These are phyloP conservation scores for Tetrapedia diversipes DNA, from an alignment of 2,888 invertebrate species.

Conservation along the genomic window DNA sequence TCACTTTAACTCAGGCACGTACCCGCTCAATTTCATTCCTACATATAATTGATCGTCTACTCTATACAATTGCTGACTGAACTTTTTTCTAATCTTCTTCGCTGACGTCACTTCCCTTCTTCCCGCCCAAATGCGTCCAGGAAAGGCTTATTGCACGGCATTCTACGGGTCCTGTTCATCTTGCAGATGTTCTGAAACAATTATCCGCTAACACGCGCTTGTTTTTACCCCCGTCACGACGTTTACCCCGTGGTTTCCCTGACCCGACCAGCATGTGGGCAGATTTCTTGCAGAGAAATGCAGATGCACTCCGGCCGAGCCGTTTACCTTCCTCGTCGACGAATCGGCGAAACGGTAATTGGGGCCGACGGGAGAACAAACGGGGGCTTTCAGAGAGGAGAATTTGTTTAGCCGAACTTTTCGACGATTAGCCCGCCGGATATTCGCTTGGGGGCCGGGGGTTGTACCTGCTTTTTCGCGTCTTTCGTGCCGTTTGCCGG, in stretches of 20 bases:
- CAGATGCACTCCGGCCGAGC: neutral
- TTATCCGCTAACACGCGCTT: too few relatives aligned
- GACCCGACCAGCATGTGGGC: neutral
- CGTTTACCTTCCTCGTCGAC: slow-evolving; percentile 3
- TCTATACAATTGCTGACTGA: too few relatives aligned
- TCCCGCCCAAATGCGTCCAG: too few relatives aligned
- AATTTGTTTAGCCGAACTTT: slow-evolving; percentile 51
- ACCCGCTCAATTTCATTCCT: too few relatives aligned
- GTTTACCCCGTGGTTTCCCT: slow-evolving; percentile 12
- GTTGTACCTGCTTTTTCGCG: neutral
- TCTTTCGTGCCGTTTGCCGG: neutral
- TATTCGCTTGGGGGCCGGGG: neutral
- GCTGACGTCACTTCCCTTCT: too few relatives aligned
- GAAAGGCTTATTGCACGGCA: too few relatives aligned
- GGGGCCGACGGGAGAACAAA: slow-evolving; percentile 42
- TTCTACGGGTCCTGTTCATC: too few relatives aligned
- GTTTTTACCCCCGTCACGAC: neutral
- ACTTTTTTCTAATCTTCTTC: too few relatives aligned
- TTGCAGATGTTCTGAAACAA: too few relatives aligned
- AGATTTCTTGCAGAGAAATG: slow-evolving; percentile 29
- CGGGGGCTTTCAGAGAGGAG: slow-evolving; percentile 9
- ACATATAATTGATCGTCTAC: too few relatives aligned
- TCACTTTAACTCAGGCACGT: too few relatives aligned
- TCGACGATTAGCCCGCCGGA: slow-evolving; percentile 40
- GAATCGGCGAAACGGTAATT: slow-evolving; percentile 33